Percentiles rank a stretch among this genome's conserved stretches.
Conservation (phyloP, 2,888 invertebrate genomes). For the Noctuana brunneofusca region DNA sequence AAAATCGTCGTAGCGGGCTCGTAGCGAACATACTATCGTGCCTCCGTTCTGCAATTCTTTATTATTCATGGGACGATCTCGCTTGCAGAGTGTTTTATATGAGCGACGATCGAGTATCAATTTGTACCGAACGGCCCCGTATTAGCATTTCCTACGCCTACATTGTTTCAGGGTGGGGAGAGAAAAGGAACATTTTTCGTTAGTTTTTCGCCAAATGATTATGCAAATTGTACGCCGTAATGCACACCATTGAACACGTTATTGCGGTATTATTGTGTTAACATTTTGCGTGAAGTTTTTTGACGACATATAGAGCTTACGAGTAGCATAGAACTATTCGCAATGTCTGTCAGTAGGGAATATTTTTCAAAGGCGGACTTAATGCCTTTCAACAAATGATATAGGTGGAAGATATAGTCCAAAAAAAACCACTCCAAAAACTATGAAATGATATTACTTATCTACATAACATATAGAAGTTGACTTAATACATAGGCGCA, state of each 20-base stretch:
- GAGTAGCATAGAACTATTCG: too few species aligned
- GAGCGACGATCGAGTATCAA: slow-evolving; percentile 83
- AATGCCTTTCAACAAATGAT: too few species aligned
- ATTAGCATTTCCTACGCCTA: slow-evolving; percentile 77
- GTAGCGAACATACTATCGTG: slow-evolving; percentile 47
- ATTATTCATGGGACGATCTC: slow-evolving; percentile 81
- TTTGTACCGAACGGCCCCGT: slow-evolving; percentile 75
- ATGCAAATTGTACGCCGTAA: slow-evolving; percentile 34
- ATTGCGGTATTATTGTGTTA: slow-evolving; percentile 32
- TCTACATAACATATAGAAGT: too few species aligned
- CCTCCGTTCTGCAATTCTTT: slow-evolving; percentile 74
- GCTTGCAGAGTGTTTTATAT: slow-evolving; percentile 81
- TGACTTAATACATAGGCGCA: too few species aligned
- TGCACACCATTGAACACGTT: slow-evolving; percentile 34
- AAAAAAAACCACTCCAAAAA: too few species aligned
- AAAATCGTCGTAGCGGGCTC: slow-evolving; percentile 49
- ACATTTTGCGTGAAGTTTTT: not conserved
- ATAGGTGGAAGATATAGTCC: too few species aligned
- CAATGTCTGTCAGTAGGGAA: too few species aligned
- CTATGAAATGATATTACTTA: too few species aligned
- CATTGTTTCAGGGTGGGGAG: slow-evolving; percentile 64
- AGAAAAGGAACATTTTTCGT: slow-evolving; percentile 41
- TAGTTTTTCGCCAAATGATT: slow-evolving; percentile 40
- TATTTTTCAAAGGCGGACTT: too few species aligned
- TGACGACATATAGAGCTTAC: not conserved